Evolutionary conservation across 2,113 vertebrate species (phyloP), one percentile per base, ranked within the genome.

Genomic region (Oenanthe melanoleuca): DNA sequence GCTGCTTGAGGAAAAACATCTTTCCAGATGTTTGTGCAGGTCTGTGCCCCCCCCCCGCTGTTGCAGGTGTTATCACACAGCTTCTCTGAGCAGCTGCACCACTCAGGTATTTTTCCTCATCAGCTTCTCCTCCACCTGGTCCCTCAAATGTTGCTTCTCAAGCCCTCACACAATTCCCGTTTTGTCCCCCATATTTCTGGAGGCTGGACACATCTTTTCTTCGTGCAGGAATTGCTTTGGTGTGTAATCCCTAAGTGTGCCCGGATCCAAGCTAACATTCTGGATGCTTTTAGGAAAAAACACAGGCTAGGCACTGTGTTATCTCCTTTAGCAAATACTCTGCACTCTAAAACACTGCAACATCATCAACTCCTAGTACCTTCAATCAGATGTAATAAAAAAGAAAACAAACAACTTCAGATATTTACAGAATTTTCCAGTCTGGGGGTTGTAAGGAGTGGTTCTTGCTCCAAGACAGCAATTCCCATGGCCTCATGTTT

Each of bases 171-270:
- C 29, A 49, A 59, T 19, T 45, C 22, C 14, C 8, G 4, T 19
- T 13, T 49, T 38, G 2, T 23, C 26, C 37, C 37, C 9, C 22
- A 0, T 17, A 3, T 59, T 69, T 85, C 66, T 63, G 42, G 12
- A 65, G 49, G 12, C 33, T 50, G 38, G 25, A 14, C 23, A 45
- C 11, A 8, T 34, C 50, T 67, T 49, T 52, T 18, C 25, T 37
- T 40, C 11, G 0, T 14, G 24, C 17, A 21, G 37, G 47, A 89
- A 4, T 13, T 29, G 26, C 1, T 0, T 4, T 57, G 47, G 29
- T 52, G 45, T 24, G 31, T 24, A 69, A 72, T 13, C n/a, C 23
- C 21, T 3, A 13, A 66, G 5, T 4, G 7, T 24, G 38, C 44
- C 23, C 42, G 33, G 7, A 60, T 23, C 64, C 40, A 19, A 60